Conservation (phyloP, 2,113 vertebrate genomes). For the Hyla sarda region DNA sequence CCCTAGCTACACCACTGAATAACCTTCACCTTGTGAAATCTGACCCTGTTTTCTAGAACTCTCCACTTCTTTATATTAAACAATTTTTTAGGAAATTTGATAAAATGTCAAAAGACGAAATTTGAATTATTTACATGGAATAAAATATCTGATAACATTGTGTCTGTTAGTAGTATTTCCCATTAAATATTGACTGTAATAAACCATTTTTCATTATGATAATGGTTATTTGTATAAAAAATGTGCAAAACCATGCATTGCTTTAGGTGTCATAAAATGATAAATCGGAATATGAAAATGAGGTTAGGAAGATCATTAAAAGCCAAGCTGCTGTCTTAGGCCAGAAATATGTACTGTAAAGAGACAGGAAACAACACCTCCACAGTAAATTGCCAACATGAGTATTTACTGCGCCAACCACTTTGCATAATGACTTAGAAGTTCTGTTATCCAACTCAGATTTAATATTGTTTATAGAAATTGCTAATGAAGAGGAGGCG, state of each 20-base stretch:
- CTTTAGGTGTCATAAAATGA: background rate
- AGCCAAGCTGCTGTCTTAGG: background rate
- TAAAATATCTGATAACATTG: background rate
- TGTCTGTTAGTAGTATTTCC: background rate
- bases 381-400: background rate
- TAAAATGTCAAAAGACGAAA: too few species aligned
- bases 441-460: constrained; percentile 19
- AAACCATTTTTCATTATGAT: background rate
- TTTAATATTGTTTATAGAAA: constrained; percentile 39
- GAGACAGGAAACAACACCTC: constrained; percentile 3
- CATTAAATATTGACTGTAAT: background rate
- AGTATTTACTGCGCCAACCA: background rate
- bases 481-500: constrained; percentile 36
- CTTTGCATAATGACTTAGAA: constrained; percentile 41
- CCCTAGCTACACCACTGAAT: too few species aligned
- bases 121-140: too few species aligned
- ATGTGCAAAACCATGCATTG: background rate
- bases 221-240: background rate
- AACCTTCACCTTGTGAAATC: too few species aligned
- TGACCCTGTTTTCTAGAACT: too few species aligned
- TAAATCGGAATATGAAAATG: background rate
- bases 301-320: background rate
- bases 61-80: too few species aligned
- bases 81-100: too few species aligned
- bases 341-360: background rate